Evolutionary conservation across 2,113 vertebrate species (phyloP), one percentile per base, ranked within the genome.

Genomic region (Chaenocephalus aceratus): DNA sequence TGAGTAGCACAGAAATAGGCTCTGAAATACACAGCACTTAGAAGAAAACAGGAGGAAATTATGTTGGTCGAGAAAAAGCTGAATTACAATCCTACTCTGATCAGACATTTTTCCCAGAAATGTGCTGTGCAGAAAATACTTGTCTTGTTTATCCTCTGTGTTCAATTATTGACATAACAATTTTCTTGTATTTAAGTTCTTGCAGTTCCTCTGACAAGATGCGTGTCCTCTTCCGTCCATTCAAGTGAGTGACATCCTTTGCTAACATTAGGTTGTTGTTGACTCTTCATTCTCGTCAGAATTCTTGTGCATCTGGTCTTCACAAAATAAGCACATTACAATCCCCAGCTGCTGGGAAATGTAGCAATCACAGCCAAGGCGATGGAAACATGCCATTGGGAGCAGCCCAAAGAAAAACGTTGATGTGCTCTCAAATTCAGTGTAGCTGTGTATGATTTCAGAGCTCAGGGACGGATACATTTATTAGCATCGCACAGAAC

Each of bases 401-500:
- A 70, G 53, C 34, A 0, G 5, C 75, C 60, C 10, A 46, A 54
- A 76, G 36, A 66, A 77, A 81, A 83, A 63, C 5, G 69, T 53
- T 69, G 67, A 16, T 56, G 49, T 44, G 63, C 61, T 74, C 59
- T 77, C 12, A 80, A 58, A 84, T 64, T 69, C 70, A 75, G 67
- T 81, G 64, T 61, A 72, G 69, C 51, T 4, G 34, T 70, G 34
- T 61, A 46, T 73, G 61, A 70, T 87, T 83, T 87, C 80, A 86
- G 84, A 69, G 79, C 79, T 78, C 52, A 18, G 72, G 86, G 65
- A 77, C 54, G 53, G 63, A 72, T 68, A 80, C 54, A 72, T 86
- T 86, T 79, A 88, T 90, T 86, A 86, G 70, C 51, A 41, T 75
- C 81, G 75, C 63, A 63, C 58, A 82, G 60, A 86, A 45, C 49